Evolutionary conservation across 2,888 invertebrate species (phyloP).

Genomic region (Synergus itoensis): DNA sequence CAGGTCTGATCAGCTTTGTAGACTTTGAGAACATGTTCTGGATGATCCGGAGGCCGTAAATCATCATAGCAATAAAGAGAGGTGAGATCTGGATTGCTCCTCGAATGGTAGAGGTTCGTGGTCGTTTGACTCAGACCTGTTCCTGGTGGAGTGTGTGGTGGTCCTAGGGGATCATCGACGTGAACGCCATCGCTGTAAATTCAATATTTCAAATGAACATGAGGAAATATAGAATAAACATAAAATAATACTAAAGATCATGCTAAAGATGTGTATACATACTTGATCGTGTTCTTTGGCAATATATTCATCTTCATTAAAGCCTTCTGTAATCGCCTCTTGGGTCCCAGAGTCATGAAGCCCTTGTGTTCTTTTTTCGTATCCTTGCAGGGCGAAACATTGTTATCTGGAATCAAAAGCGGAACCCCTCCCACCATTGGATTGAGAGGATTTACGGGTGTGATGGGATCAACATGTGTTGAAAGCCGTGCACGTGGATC

Average conservation of each 20-base stretch:
- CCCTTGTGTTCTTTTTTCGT: constrained; percentile 83
- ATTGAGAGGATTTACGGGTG: constrained; percentile 66
- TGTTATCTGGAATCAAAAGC: constrained; percentile 71
- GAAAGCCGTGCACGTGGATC: constrained; percentile 88
- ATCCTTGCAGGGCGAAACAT: constrained; percentile 77
- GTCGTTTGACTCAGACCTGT: constrained; percentile 79
- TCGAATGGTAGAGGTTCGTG: constrained; percentile 89
- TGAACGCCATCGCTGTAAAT: constrained; percentile 82
- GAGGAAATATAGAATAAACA: constrained; percentile 1
- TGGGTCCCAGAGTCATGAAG: constrained; percentile 94
- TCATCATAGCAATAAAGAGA: constrained; percentile 89
- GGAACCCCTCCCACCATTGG: constrained; percentile 73
- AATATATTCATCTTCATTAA: constrained; percentile 94
- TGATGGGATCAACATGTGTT: constrained; percentile 84
- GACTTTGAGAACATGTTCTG: constrained; percentile 98
- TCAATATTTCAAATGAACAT: constrained; percentile 37
- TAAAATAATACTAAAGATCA: not conserved
- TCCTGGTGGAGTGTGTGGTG: constrained; percentile 76
- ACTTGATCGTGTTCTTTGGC: constrained; percentile 88
- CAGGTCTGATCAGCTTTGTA: constrained; percentile 98
- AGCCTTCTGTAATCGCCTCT: constrained; percentile 90
- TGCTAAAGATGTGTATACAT: constrained; percentile 54
- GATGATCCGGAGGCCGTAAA: constrained; percentile 89
- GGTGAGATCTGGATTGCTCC: constrained; percentile 93
- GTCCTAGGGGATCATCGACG: constrained; percentile 82